Percentiles rank a stretch among this genome's conserved stretches.
These are phyloP conservation scores for Anser cygnoides DNA, from an alignment of 2,113 vertebrate species.

Conservation along the genomic window DNA sequence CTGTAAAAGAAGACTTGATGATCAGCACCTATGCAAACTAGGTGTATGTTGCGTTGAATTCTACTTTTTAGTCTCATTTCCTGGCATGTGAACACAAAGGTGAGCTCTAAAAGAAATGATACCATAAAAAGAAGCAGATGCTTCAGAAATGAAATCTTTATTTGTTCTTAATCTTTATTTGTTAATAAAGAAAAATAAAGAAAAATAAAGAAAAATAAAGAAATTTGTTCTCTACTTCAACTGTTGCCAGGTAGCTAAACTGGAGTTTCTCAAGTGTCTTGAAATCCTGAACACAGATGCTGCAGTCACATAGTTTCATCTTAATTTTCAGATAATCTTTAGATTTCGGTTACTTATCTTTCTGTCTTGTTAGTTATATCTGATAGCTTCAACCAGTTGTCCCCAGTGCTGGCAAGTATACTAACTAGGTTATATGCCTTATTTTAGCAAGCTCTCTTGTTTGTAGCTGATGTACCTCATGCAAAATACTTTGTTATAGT, in stretches of 20 bases:
- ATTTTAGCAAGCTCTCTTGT: fast-evolving
- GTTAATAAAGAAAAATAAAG: too few relatives aligned
- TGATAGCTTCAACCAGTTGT: neutral
- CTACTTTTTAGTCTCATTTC: neutral
- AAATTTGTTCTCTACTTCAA: neutral
- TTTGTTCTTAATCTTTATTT: neutral
- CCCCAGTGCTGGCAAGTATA: neutral
- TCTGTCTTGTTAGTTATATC: neutral
- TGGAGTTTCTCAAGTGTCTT: neutral
- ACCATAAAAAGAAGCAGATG: neutral
- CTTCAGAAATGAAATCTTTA: neutral
- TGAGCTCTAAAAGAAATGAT: neutral
- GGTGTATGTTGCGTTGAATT: neutral
- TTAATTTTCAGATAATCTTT: neutral
- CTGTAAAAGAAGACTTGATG: neutral
- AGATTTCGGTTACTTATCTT: neutral
- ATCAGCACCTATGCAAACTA: neutral
- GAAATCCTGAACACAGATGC: neutral
- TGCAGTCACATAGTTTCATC: neutral
- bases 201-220: too few relatives aligned
- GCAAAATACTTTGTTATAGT: neutral
- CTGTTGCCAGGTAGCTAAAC: neutral
- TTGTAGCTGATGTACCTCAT: neutral
- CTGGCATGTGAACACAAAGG: neutral
- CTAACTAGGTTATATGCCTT: neutral